phyloP scores from a whole-genome alignment of 2,888 invertebrate genomes.

The Clistopyga incitator region DNA sequence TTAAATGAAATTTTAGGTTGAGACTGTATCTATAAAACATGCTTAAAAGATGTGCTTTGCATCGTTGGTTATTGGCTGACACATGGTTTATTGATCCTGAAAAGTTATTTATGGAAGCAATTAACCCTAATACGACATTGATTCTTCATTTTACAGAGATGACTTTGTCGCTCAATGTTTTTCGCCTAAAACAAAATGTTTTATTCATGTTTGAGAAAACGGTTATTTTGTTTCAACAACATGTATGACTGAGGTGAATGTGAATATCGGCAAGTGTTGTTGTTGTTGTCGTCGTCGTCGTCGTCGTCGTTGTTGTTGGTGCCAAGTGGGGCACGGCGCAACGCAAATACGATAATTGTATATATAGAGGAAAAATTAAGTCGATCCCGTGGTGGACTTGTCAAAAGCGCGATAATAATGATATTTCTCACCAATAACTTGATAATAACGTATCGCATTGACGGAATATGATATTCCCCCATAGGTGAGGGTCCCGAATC shows the following conservation, averaged over 20 bases:
- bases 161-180: conserved; percentile 21
- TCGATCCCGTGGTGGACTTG: conserved; percentile 25
- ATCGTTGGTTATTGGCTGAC: conserved; percentile 11
- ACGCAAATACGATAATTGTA: conserved; percentile 53
- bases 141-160: not conserved
- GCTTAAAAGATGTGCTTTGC: conserved; percentile 4
- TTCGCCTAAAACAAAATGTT: conserved; percentile 33
- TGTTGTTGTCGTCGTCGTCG: no score
- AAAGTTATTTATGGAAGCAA: conserved; percentile 1
- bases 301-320: no score
- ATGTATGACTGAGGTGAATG: not conserved
- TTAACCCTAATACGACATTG: not conserved
- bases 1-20: not conserved
- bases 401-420: conserved; percentile 31
- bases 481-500: conserved; percentile 80
- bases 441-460: conserved; percentile 63
- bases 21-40: not conserved
- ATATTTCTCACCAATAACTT: conserved; percentile 44
- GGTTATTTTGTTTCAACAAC: conserved; percentile 22
- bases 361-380: conserved; percentile 2
- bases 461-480: conserved; percentile 72
- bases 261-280: not conserved
- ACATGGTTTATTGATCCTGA: conserved; percentile 1
- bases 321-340: not conserved
- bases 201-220: conserved; percentile 20